Evolutionary conservation across 2,797 vertebrate species (phyloP), one percentile per base, ranked within the genome.

Genomic region (Sciurus vulgaris): DNA sequence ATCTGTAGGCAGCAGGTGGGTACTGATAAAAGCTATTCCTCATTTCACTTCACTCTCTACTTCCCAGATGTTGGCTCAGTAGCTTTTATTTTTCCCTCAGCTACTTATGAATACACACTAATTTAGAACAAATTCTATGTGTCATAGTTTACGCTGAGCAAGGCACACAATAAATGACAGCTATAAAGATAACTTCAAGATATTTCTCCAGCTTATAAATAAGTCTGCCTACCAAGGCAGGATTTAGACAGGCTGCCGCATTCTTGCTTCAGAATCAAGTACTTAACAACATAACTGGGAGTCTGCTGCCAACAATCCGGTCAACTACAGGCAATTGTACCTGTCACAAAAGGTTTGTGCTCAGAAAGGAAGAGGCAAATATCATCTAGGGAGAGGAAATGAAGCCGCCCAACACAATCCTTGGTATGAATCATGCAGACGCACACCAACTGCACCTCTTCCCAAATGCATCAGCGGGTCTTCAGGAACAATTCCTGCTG

Each of bases 91-190:
- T 74, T 17, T 33, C 41, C 28, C 69, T 89, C 76, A 79, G 69
- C 95, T 96, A 95, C 89, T 96, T 96, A 93, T 83, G 92, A 95
- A 96, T 94, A 72, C 26, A 17, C 51, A 91, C 65, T 92, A 88
- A 96, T 70, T 94, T 95, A 97, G 95, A 96, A 95, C 83, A 96
- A 94, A 97, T 95, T 88, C 91, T 97, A 91, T 65, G 41, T 0
- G 86, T 0, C 7, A 82, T 11, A 94, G 76, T 96, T 96, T 93
- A 97, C 98, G 95, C 94, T 94, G 92, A 69, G 82, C 84, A 96
- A 98, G 41, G 83, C 89, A 93, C 86, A 96, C 89, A 92, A 93
- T 94, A 98, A 96, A 89, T 28, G 35, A 89, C 33, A 85, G 47
- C 89, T 91, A 77, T 47, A 73, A 73, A 90, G 76, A 72, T 33